Evolutionary conservation across 2,113 vertebrate genomes (phyloP).

Genomic region (Vulpes ferrilata): DNA sequence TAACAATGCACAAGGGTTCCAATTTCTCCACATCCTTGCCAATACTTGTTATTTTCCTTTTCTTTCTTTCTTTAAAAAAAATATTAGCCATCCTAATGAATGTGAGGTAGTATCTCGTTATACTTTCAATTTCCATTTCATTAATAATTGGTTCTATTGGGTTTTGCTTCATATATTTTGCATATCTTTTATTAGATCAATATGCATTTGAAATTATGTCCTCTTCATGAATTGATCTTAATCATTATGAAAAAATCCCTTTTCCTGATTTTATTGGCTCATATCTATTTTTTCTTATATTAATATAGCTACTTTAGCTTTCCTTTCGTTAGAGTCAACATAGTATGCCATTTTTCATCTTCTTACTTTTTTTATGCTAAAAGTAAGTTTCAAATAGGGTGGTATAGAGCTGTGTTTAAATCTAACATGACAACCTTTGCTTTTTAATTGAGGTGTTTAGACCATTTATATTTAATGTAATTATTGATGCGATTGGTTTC

Average conservation of each 20-base stretch:
- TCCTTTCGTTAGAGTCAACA: neutral
- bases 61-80: neutral
- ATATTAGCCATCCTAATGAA: neutral
- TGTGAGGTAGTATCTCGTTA: neutral
- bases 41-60: neutral
- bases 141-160: neutral
- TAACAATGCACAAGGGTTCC: neutral
- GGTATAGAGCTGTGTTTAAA: neutral
- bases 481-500: neutral
- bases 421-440: neutral
- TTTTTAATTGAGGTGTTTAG: neutral
- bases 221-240: neutral
- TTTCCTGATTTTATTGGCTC: neutral
- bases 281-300: neutral
- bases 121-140: neutral
- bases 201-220: neutral
- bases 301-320: neutral
- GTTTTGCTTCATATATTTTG: neutral
- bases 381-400: neutral
- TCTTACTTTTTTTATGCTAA: neutral
- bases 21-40: neutral
- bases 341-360: neutral
- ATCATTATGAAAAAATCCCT: neutral
- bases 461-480: slow-evolving; percentile 3
- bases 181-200: neutral